Evolutionary conservation across 2,797 vertebrate species (phyloP).

Genomic region (Ambastaia sidthimunki): DNA sequence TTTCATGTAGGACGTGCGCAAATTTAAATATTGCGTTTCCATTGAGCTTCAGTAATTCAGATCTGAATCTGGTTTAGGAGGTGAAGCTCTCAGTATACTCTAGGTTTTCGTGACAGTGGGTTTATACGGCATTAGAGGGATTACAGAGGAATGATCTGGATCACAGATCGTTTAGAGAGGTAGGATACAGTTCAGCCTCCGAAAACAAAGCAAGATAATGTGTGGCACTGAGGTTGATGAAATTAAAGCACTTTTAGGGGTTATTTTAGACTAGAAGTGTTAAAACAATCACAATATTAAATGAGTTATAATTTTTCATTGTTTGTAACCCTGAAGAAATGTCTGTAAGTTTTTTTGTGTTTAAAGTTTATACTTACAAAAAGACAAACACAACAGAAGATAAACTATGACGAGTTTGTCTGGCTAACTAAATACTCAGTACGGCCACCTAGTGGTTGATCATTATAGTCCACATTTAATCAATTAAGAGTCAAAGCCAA

Average conservation of each 20-base stretch:
- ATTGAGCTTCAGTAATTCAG: not conserved
- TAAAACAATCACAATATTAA: not conserved
- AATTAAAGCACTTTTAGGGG: not conserved
- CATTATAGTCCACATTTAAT: not conserved
- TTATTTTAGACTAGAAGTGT: not conserved
- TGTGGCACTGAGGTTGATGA: not conserved
- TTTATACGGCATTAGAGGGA: slow-evolving; percentile 33
- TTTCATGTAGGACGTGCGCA: not conserved
- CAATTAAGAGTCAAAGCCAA: not conserved
- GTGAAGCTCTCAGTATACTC: not conserved
- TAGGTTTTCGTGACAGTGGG: slow-evolving; percentile 32
- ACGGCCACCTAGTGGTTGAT: slow-evolving; percentile 6
- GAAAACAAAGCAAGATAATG: slow-evolving; percentile 16
- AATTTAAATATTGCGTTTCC: not conserved
- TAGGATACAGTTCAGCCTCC: slow-evolving; percentile 13
- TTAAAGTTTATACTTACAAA: too few relatives aligned
- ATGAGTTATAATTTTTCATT: not conserved
- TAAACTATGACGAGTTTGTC: too few relatives aligned
- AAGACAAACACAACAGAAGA: not conserved
- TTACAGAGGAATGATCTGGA: slow-evolving; percentile 29
- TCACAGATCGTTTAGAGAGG: slow-evolving; percentile 22
- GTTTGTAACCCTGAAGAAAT: not conserved
- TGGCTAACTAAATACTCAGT: not conserved
- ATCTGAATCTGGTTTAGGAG: slow-evolving; percentile 17
- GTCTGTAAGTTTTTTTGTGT: not conserved